A percentile compares a stretch with the other conserved stretches of the same genome.
These are phyloP conservation scores for Hedychridium roseum DNA, from an alignment of 2,888 invertebrate species.

Conservation along the genomic window DNA sequence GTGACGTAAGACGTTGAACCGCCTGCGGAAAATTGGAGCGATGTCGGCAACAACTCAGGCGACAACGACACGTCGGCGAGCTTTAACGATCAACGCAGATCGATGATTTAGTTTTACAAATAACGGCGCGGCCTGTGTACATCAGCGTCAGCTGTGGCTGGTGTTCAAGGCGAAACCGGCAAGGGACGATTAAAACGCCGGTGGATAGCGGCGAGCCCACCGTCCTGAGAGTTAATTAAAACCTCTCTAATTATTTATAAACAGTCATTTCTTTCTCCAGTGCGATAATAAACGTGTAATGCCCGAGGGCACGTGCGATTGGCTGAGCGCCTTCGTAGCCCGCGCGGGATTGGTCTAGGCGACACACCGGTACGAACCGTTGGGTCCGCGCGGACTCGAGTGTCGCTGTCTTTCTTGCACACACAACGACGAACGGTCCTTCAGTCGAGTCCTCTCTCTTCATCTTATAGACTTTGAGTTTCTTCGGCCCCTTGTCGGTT, in stretches of 20 bases:
- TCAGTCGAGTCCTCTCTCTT: constrained; percentile 24
- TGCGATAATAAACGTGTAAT: constrained; percentile 58
- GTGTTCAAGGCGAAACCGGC: constrained; percentile 31
- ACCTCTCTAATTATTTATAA: constrained; percentile 64
- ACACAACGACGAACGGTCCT: constrained; percentile 30
- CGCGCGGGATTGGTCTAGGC: constrained; percentile 38
- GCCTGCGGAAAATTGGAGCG: constrained; percentile 7
- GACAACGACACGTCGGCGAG: constrained; percentile 23
- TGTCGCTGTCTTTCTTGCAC: constrained; percentile 37
- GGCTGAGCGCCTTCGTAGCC: constrained; percentile 24
- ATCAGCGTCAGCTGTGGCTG: constrained; percentile 9
- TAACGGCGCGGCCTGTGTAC: no score
- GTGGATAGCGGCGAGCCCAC: constrained; percentile 38
- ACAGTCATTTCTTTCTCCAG: constrained; percentile 60
- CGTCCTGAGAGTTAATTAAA: constrained; percentile 62
- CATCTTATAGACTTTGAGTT: no score
- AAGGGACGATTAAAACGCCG: constrained; percentile 52
- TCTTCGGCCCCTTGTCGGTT: constrained; percentile 19
- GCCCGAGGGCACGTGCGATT: constrained; percentile 35
- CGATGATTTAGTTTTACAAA: constrained; percentile 11
- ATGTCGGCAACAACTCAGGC: constrained; percentile 12
- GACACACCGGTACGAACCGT: constrained; percentile 3
- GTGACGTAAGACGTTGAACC: no score
- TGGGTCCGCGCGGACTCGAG: constrained; percentile 47
- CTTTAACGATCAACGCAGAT: constrained; percentile 25